Percentiles rank a stretch among this genome's conserved stretches.
These are phyloP conservation scores for Cyclina sinensis DNA, from an alignment of 1,140 invertebrate species.

Conservation along the genomic window DNA sequence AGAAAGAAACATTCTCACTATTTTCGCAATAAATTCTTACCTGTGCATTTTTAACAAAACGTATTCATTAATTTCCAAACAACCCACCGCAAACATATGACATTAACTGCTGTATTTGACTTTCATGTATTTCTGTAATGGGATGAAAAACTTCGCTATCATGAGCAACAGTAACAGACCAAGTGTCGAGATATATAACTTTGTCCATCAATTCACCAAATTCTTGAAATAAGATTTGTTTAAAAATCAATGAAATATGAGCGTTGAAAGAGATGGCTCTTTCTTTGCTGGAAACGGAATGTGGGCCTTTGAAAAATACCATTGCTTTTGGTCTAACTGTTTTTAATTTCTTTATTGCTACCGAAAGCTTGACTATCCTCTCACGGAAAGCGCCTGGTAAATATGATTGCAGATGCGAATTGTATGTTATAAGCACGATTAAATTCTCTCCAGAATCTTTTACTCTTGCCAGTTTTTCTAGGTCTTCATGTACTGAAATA, in stretches of 20 bases:
- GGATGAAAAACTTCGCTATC: slow-evolving; percentile 10
- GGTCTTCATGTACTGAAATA: not conserved
- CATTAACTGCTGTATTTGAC: slow-evolving; percentile 16
- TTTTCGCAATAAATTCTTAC: too few relatives aligned
- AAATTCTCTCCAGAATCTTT: not conserved
- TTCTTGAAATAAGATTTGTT: slow-evolving; percentile 17
- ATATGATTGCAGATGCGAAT: slow-evolving; percentile 18
- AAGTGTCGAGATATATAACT: slow-evolving; percentile 17
- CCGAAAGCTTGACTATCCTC: not conserved
- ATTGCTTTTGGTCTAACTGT: not conserved
- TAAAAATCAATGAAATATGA: not conserved
- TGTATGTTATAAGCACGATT: not conserved
- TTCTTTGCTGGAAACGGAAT: not conserved
- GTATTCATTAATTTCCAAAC: too few relatives aligned
- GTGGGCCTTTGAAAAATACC: slow-evolving; percentile 36
- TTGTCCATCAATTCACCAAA: not conserved
- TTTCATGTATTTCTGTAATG: too few relatives aligned
- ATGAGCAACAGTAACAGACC: not conserved
- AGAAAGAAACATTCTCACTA: too few relatives aligned
- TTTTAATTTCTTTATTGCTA: not conserved
- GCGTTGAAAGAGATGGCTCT: slow-evolving; percentile 21
- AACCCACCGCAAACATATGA: not conserved
- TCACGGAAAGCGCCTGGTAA: not conserved
- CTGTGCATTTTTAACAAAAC: too few relatives aligned
- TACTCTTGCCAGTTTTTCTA: not conserved